Base-by-base conservation (phyloP, 2,888 invertebrate species). In the Hyposoter dolosus region DNA sequence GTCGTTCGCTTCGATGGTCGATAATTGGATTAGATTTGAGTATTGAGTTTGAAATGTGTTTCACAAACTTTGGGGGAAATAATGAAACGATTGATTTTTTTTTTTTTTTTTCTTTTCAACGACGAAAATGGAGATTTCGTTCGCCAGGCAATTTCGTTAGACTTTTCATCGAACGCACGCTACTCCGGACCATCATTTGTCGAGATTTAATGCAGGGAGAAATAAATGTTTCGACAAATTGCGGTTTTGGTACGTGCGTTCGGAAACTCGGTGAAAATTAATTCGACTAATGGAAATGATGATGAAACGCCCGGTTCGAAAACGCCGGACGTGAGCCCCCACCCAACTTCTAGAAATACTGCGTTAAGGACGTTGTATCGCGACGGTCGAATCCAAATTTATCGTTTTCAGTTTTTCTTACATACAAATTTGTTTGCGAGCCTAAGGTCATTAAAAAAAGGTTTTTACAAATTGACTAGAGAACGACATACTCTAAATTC, bases 221-320 rank as follows among this genome's bases (percentile, higher is more conserved):
- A 72, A 83, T 72, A 75, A 68, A 68, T 40, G 71, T 71, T 76
- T 69, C 65, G 65, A 69, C 81, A 50, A 82, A 82, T 75, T 75
- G 79, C 50, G 82, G 87, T 81, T 79, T 35, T n/a, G n/a, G 71
- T 60, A 15, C 17, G 15, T 40, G 60, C 53, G 68, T 45, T 56
- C 50, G 40, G n/a, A 74, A 79, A 72, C 66, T 77, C 68, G 15
- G 65, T 32, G 86, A 74, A 86, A 87, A 87, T 87, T 86, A 83
- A 87, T 87, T 87, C 63, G 47, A 82, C 86, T 86, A 87, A 87
- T 87, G 87, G 86, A 82, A 82, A 71, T 79, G 77, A 75, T 82
- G 82, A 84, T 78, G 79, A 71, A 78, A 68, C 19, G 28, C 47
- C 12, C 23, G 12, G 12, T 56, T 28, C 12, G 23, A 32, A 32